phyloP scores from a whole-genome alignment of 2,113 vertebrate genomes.

The Vulpes ferrilata region DNA sequence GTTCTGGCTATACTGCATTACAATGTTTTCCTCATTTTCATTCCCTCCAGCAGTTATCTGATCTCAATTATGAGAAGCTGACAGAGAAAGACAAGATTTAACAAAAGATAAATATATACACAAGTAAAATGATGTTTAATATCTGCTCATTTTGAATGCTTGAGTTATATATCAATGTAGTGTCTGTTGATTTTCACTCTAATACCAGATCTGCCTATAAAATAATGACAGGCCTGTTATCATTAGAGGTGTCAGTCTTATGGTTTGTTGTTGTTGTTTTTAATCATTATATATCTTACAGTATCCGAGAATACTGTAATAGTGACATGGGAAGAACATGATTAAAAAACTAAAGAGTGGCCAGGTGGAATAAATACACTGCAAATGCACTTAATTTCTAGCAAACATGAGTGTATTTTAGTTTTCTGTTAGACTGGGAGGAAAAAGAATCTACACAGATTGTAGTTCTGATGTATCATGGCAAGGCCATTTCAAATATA shows the following conservation, averaged over 20 bases:
- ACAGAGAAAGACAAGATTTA: slow-evolving; percentile 48
- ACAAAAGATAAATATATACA: slow-evolving; percentile 58
- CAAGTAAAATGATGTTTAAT: slow-evolving; percentile 8
- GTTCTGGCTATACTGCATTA: not conserved
- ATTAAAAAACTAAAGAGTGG: not conserved
- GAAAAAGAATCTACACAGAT: not conserved
- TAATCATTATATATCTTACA: not conserved
- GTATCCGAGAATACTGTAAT: not conserved
- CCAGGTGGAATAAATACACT: not conserved
- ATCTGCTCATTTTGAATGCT: not conserved
- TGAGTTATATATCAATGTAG: not conserved
- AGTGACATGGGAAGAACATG: not conserved
- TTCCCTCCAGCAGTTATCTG: not conserved
- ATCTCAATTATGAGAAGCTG: slow-evolving; percentile 20
- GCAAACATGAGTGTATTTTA: not conserved
- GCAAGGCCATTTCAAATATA: not conserved
- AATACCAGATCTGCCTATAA: slow-evolving; percentile 46
- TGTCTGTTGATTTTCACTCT: slow-evolving; percentile 11
- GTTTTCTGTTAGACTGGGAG: slow-evolving; percentile 37
- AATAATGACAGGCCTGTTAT: slow-evolving; percentile 48
- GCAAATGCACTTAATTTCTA: not conserved
- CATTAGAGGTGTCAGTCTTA: not conserved
- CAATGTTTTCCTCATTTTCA: not conserved
- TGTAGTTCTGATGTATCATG: not conserved
- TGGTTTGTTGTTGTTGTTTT: not conserved